Evolutionary conservation across 2,888 invertebrate species (phyloP).

Genomic region (Lagria hirta): DNA sequence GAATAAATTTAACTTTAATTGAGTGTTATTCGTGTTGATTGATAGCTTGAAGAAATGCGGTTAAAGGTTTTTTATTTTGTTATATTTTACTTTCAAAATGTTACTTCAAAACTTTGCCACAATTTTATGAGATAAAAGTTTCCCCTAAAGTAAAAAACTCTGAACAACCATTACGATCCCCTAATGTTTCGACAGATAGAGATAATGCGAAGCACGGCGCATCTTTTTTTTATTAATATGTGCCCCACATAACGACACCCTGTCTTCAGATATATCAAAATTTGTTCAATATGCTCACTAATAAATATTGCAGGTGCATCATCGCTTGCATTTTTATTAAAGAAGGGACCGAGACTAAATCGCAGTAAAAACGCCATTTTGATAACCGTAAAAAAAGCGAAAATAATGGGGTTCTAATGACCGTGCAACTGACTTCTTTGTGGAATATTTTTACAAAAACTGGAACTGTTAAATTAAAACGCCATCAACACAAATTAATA

Average conservation of each 20-base stretch:
- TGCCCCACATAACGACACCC: slow-evolving; percentile 40
- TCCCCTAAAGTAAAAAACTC: slow-evolving; percentile 44
- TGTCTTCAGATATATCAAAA: slow-evolving; percentile 42
- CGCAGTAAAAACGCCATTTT: slow-evolving; percentile 6
- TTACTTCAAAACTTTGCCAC: slow-evolving; percentile 20
- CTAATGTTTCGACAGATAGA: slow-evolving; percentile 42
- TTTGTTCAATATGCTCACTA: slow-evolving; percentile 44
- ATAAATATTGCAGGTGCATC: slow-evolving; percentile 48
- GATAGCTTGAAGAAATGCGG: slow-evolving; percentile 28
- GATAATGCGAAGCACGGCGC: slow-evolving; percentile 41
- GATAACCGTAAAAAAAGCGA: slow-evolving; percentile 13
- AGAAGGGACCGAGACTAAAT: slow-evolving; percentile 11
- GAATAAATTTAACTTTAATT: slow-evolving; percentile 41
- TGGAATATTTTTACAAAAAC: too few species aligned
- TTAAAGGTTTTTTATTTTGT: slow-evolving; percentile 5
- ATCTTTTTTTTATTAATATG: slow-evolving; percentile 45
- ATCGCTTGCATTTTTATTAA: slow-evolving; percentile 43
- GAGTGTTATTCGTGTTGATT: slow-evolving; percentile 35
- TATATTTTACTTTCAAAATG: slow-evolving; percentile 24
- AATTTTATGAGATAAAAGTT: slow-evolving; percentile 43
- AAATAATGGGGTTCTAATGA: slow-evolving; percentile 11
- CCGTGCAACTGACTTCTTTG: slow-evolving; percentile 10
- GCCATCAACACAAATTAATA: too few species aligned
- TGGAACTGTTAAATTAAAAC: too few species aligned
- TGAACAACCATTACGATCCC: slow-evolving; percentile 45